Percentiles rank a stretch among this genome's conserved stretches.
Conservation (phyloP, 1,140 invertebrate genomes). For the Oreohelix idahoensis region DNA sequence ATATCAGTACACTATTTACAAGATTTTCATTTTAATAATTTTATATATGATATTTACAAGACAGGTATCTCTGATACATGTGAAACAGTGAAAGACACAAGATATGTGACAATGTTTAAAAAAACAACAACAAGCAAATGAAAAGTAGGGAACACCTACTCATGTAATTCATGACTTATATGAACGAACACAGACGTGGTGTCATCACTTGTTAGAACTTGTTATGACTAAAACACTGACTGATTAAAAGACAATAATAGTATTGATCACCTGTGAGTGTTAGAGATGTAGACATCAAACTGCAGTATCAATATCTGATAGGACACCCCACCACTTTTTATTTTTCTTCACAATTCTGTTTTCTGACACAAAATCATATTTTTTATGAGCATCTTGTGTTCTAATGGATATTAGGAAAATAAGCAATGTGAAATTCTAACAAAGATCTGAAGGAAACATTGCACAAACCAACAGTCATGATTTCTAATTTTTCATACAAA, state of each 20-base stretch:
- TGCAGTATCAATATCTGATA: no score
- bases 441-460: no score
- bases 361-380: no score
- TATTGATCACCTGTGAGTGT: not conserved
- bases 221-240: not conserved
- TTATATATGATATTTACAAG: not conserved
- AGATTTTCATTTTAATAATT: not conserved
- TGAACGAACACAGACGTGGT: constrained; percentile 8
- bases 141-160: not conserved
- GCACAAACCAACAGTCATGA: no score
- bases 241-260: not conserved
- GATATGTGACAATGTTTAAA: not conserved
- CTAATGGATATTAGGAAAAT: no score
- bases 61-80: not conserved
- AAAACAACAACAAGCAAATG: not conserved
- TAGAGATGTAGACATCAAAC: no score
- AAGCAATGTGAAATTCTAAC: no score
- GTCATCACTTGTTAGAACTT: not conserved
- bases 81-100: not conserved
- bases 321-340: no score
- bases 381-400: no score
- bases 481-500: no score
- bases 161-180: not conserved
- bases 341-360: no score
- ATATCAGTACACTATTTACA: not conserved